Conservation (phyloP, 2,113 vertebrate species). For the Psittacara wagleri region DNA sequence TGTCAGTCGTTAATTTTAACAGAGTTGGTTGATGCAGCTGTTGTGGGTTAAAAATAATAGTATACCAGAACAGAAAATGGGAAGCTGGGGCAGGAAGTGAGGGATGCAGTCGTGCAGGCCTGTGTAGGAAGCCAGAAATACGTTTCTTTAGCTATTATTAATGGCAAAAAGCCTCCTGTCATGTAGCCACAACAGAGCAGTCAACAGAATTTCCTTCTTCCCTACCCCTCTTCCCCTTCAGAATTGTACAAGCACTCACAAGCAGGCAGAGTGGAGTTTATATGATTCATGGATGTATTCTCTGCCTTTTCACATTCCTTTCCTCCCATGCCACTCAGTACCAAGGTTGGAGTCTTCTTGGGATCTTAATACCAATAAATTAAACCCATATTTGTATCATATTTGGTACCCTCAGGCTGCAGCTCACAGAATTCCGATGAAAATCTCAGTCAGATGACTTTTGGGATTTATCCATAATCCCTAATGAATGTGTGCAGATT, state of each 20-base stretch:
- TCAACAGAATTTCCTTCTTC: not conserved
- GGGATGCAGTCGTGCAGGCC: not conserved
- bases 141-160: not conserved
- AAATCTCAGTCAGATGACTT: not conserved
- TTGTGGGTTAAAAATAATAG: not conserved
- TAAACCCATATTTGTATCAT: not conserved
- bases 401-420: not conserved
- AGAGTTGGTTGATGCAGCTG: not conserved
- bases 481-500: not conserved
- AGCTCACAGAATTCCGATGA: not conserved
- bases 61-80: not conserved
- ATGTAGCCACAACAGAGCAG: not conserved
- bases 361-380: not conserved
- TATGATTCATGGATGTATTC: not conserved
- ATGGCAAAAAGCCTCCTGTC: not conserved
- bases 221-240: not conserved
- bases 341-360: not conserved
- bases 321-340: not conserved
- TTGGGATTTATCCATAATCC: not conserved
- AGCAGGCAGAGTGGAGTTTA: not conserved
- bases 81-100: constrained; percentile 1
- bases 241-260: not conserved
- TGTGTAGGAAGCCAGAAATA: not conserved
- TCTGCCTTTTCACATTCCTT: not conserved
- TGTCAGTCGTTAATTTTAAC: not conserved